Base-by-base conservation (phyloP, 2,797 vertebrate species). In the Fistularia tabacaria region DNA sequence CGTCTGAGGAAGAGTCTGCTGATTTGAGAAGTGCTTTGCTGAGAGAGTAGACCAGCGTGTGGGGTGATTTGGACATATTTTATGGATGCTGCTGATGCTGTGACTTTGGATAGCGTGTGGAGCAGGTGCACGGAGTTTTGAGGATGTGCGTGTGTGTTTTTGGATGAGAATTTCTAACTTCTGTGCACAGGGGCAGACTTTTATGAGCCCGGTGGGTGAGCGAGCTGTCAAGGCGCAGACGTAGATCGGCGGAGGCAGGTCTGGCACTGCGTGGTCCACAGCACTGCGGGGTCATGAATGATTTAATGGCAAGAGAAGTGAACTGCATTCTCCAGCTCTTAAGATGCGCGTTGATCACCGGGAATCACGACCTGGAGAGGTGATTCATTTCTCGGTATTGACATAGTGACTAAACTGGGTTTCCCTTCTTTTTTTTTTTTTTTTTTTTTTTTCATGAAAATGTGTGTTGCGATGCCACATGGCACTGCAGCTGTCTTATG, bases 221-320 rank as follows among this genome's bases (percentile, higher is more conserved):
- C 46, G 58, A 57, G 8, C 58, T 68, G 74, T 77, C 70, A 50
- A 59, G 66, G 69, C 10, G 51, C 45, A 74, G 76, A 79, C 49
- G 48, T 67, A 76, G 74, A 76, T 82, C 68, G 74, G 63, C 56
- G 48, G 57, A 82, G 80, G 72, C 81, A 77, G 74, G 68, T 71
- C 68, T 70, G 44, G 63, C 65, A 57, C 78, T 49, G 80, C 66
- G 69, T 70, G 80, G 64, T 76, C 74, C 76, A 72, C 66, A 78
- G 76, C 66, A 71, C 73, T 83, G 84, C 83, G 66, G 72, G 71
- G 69, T 73, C 81, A 86, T 87, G 71, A 86, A 90, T 85, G 80
- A 88, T 89, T 89, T 81, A 87, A 82, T 69, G 73, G 66, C 69
- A 62, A 63, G 44, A 71, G 75, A 78, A 80, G 70, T 82, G 75